Evolutionary conservation across 2,797 vertebrate species (phyloP).

Genomic region (Lacerta viridis): DNA sequence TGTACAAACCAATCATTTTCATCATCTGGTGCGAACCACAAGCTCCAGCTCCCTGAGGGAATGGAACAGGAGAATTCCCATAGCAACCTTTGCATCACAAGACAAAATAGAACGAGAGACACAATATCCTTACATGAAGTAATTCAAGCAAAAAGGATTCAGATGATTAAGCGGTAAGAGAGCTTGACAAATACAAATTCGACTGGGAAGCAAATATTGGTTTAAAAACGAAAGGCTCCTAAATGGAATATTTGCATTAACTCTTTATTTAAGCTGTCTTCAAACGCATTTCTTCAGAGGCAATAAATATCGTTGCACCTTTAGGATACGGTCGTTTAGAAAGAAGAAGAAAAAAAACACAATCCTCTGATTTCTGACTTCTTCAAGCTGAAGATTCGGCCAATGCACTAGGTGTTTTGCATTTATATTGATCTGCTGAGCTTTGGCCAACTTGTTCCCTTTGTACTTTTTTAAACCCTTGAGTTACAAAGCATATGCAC

Average conservation of each 20-base stretch:
- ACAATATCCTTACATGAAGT: slow-evolving; percentile 1
- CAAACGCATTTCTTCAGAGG: slow-evolving; percentile 29
- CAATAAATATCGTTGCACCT: background rate
- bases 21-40: slow-evolving; percentile 37
- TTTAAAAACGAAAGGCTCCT: slow-evolving; percentile 34
- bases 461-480: background rate
- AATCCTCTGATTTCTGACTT: background rate
- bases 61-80: slow-evolving; percentile 48
- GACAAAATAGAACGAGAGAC: background rate
- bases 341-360: too few relatives aligned
- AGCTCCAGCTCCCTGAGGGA: slow-evolving; percentile 32
- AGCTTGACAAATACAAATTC: slow-evolving; percentile 44
- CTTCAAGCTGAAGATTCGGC: background rate
- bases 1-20: slow-evolving; percentile 10
- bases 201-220: slow-evolving; percentile 47
- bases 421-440: background rate
- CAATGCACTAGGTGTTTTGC: background rate
- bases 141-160: slow-evolving; percentile 33
- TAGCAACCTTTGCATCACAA: slow-evolving; percentile 31
- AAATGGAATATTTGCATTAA: background rate
- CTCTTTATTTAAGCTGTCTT: background rate
- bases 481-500: background rate
- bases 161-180: slow-evolving; percentile 39
- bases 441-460: background rate
- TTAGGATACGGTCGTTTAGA: background rate